Evolutionary conservation across 2,797 vertebrate genomes (phyloP).

Genomic region (Rachycentron canadum): DNA sequence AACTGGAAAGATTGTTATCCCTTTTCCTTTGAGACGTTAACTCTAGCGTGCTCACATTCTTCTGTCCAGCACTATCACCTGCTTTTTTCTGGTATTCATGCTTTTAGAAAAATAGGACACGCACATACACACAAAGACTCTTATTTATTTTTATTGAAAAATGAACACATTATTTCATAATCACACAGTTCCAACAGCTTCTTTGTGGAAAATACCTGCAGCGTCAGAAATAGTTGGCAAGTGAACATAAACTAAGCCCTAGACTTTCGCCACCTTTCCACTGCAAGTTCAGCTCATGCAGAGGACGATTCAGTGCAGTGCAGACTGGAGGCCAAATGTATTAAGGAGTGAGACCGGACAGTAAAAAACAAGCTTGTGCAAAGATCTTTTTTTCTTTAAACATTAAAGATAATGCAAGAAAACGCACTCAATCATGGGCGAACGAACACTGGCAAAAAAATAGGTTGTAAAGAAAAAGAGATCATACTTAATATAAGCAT

Average conservation of each 20-base stretch:
- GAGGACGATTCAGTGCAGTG: constrained; percentile 77
- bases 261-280: constrained; percentile 38
- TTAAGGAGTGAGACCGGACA: constrained; percentile 31
- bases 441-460: constrained; percentile 29
- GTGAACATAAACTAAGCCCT: constrained; percentile 30
- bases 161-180: constrained; percentile 44
- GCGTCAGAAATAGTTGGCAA: constrained; percentile 41
- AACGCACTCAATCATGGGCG: constrained; percentile 40
- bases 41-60: constrained; percentile 26
- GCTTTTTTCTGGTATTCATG: neutral
- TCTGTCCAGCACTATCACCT: neutral
- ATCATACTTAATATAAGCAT: constrained; percentile 87
- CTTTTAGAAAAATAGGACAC: neutral
- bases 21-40: constrained; percentile 34
- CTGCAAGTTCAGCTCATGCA: constrained; percentile 44
- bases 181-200: constrained; percentile 70
- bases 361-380: constrained; percentile 59
- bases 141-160: constrained; percentile 78
- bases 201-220: constrained; percentile 57
- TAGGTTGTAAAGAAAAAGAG: constrained; percentile 39
- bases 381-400: constrained; percentile 83
- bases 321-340: constrained; percentile 49
- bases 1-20: constrained; percentile 75
- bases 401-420: constrained; percentile 86
- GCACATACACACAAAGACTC: neutral